Evolutionary conservation across 2,888 invertebrate species (phyloP), one percentile per base, ranked within the genome.

Genomic region (Lithophane leautieri): DNA sequence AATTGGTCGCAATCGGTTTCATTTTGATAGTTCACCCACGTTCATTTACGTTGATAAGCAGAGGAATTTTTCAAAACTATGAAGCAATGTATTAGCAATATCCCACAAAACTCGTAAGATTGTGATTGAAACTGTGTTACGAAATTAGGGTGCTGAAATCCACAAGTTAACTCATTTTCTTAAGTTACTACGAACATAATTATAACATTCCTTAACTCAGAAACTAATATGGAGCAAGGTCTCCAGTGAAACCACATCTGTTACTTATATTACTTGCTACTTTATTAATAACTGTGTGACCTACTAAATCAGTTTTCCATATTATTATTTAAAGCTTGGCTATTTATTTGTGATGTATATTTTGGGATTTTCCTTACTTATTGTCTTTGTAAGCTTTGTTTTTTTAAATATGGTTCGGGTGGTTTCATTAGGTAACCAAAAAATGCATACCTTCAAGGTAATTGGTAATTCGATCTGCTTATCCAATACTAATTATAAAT

Each of bases 201-300:
- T 14, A 22, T 52, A 44, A 73, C 34, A 58, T 76, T 76, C 12
- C n/a, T 3, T 34, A 34, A 9, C 34, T 34, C 58, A 44, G 47
- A 61, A 78, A 78, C 54, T 78, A 78, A 56, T 79, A 50, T 44
- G n/a, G 28, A 63, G 28, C 44, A 16, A 58, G 40, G 8, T 77
- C 62, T 50, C 8, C 8, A 50, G 4, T 50, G 44, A 47, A 68
- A 19, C 50, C 70, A 72, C 80, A 78, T 73, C 63, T 80, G 80
- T 60, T 61, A 22, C 25, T 11, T 11, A 12, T 6, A 12, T 50
- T 25, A 28, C 28, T 50, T 6, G 9, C 16, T 4, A 76, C 65
- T 73, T 66, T 60, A 79, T 78, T 78, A 79, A 80, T 66, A 60
- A 61, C 58, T n/a, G 14, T 40, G 19, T 42, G 60, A 80, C 60